Conservation (phyloP, 1,140 invertebrate species). For the Drosophila subpulchrella region DNA sequence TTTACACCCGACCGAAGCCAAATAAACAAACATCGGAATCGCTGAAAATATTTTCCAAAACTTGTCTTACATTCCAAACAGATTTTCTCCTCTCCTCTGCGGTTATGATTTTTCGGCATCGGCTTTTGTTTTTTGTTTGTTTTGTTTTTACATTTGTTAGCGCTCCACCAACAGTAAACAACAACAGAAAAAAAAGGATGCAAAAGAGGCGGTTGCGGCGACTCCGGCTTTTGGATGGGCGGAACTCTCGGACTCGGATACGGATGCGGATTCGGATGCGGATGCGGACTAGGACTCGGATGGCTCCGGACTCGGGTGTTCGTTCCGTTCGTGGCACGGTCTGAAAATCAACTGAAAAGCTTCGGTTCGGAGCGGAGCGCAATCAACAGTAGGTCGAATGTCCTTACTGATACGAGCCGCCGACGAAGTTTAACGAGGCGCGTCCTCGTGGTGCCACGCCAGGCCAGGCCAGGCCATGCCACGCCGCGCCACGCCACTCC, state of each 20-base stretch:
- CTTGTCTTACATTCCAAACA: constrained; percentile 28
- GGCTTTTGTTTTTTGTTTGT: not conserved
- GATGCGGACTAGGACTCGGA: constrained; percentile 8
- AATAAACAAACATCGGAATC: constrained; percentile 9
- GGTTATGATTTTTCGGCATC: not conserved
- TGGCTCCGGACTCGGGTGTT: constrained; percentile 25
- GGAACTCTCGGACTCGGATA: constrained; percentile 1
- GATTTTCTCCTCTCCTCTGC: constrained; percentile 14
- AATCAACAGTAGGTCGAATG: constrained; percentile 83
- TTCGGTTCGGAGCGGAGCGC: constrained; percentile 51
- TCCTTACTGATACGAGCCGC: constrained; percentile 74
- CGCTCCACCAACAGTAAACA: constrained; percentile 30
- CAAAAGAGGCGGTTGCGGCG: constrained; percentile 7
- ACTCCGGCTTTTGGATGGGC: constrained; percentile 12
- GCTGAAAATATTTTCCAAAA: constrained; percentile 11
- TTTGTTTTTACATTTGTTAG: constrained; percentile 7
- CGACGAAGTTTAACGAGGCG: constrained; percentile 45
- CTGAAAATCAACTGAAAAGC: constrained; percentile 82
- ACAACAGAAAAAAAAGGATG: constrained; percentile 8
- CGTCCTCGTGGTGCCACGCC: constrained; percentile 2
- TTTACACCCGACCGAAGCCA: constrained; percentile 7
- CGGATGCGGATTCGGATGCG: not conserved
- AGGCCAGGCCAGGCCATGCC: not conserved
- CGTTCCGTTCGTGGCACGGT: constrained; percentile 76
- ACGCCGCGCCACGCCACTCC: not conserved